phyloP scores from a whole-genome alignment of 1,140 invertebrate genomes.

The Bombus sibiricus region DNA sequence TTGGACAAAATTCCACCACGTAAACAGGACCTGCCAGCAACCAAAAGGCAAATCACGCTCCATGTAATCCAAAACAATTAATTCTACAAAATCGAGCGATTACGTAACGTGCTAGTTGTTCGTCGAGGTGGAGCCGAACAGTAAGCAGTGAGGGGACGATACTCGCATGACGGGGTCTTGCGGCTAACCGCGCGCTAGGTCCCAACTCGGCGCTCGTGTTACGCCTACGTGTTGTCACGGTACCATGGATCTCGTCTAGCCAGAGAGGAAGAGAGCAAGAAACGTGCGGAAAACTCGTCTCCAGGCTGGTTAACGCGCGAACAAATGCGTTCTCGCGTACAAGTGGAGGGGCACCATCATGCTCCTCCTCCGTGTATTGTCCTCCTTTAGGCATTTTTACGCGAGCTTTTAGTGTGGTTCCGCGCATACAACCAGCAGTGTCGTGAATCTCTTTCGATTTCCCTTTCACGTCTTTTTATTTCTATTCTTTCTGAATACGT shows the following conservation, averaged over 20 bases:
- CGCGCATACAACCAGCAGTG: slow-evolving; percentile 30
- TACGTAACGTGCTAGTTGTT: slow-evolving; percentile 30
- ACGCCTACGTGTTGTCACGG: slow-evolving; percentile 28
- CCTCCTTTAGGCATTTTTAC: slow-evolving; percentile 72
- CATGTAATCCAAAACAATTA: background rate
- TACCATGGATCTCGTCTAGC: background rate
- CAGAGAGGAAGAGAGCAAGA: background rate
- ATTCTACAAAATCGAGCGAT: slow-evolving; percentile 1
- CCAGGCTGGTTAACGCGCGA: background rate
- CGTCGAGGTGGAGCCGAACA: background rate
- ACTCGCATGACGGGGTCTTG: slow-evolving; percentile 4
- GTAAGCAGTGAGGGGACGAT: background rate
- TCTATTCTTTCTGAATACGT: too few species aligned
- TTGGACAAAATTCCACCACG: too few species aligned
- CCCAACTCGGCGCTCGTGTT: slow-evolving; percentile 16
- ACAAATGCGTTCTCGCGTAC: background rate
- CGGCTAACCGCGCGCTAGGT: background rate
- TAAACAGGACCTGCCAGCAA: too few species aligned
- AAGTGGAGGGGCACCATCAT: slow-evolving; percentile 43
- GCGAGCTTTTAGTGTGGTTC: slow-evolving; percentile 71
- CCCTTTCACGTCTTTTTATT: too few species aligned
- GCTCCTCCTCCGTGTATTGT: slow-evolving; percentile 39
- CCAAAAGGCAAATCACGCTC: background rate
- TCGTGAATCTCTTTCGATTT: background rate
- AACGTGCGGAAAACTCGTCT: slow-evolving; percentile 18